Base-by-base conservation (phyloP, 2,797 vertebrate genomes). In the Bradypodion ventrale region DNA sequence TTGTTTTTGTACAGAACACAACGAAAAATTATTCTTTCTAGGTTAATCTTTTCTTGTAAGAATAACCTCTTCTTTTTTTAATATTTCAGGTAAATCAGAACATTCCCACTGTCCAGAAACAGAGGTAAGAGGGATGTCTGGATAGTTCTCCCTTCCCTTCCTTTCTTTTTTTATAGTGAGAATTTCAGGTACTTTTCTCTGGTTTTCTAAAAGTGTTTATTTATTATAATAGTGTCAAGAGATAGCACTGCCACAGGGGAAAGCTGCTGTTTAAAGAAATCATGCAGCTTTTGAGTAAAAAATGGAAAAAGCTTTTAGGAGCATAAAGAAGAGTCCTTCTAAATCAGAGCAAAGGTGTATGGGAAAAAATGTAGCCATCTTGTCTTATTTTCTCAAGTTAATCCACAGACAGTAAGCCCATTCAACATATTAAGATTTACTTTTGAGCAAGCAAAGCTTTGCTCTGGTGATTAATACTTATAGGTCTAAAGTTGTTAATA, bases 111-210 rank as follows among this genome's bases (percentile, higher is more conserved):
- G 94, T 93, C 93, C 95, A 88, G 96, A 97, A 93, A 94, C 94
- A 88, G 95, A 97, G 96, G 96, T 97, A 96, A 96, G 96, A 89
- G 27, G 89, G 89, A 59, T 80, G 35, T 68, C 85, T 80, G 37
- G 66, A 46, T 23, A 15, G 35, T 3, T 76, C 32, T 69, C 66
- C 8, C 3, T 16, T 29, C 75, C 62, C 65, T 25, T 75, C 13
- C 37, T 72, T 37, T 27, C n/a, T 1, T 52, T 32, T 42, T 21
- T 12, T 37, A 21, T 8, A 40, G 5, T 40, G 16, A 82, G 52
- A 75, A 56, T 5, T 10, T 15, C 35, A 12, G 16, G 5, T 25
- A 65, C 9, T 66, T 76, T 35, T 27, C 29, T 21, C 21, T 73
- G 5, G 37, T 21, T 81, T 72, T 44, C 40, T 8, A 25, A 37